phyloP scores from a whole-genome alignment of 2,113 vertebrate genomes.

The Crotalus horridus region DNA sequence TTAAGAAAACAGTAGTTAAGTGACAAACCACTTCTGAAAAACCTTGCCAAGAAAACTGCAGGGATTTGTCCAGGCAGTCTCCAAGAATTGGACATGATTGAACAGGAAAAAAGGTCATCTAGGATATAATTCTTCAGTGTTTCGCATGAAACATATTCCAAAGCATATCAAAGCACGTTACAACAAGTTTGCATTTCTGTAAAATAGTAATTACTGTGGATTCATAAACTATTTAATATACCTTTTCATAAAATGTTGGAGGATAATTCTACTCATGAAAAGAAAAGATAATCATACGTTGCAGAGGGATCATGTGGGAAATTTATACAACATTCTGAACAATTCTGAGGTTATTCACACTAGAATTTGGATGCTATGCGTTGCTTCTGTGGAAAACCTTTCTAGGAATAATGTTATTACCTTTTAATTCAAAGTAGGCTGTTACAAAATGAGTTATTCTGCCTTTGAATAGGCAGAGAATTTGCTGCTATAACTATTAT shows the following conservation, averaged over 20 bases:
- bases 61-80: neutral
- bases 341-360: neutral
- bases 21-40: neutral
- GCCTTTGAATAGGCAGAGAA: neutral
- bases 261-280: neutral
- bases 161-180: neutral
- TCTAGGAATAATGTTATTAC: neutral
- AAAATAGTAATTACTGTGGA: neutral
- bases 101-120: neutral
- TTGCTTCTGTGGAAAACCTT: neutral
- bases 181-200: conserved; percentile 4
- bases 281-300: neutral
- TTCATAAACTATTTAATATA: conserved; percentile 27
- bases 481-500: neutral
- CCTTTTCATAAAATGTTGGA: neutral
- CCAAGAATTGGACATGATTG: neutral
- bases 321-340: neutral
- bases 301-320: neutral
- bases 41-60: neutral
- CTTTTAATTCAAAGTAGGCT: neutral
- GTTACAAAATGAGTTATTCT: neutral
- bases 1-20: neutral
- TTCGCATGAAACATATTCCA: neutral
- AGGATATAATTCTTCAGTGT: neutral
- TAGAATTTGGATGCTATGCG: neutral